Conservation (phyloP, 2,113 vertebrate species). For the Podarcis raffonei region DNA sequence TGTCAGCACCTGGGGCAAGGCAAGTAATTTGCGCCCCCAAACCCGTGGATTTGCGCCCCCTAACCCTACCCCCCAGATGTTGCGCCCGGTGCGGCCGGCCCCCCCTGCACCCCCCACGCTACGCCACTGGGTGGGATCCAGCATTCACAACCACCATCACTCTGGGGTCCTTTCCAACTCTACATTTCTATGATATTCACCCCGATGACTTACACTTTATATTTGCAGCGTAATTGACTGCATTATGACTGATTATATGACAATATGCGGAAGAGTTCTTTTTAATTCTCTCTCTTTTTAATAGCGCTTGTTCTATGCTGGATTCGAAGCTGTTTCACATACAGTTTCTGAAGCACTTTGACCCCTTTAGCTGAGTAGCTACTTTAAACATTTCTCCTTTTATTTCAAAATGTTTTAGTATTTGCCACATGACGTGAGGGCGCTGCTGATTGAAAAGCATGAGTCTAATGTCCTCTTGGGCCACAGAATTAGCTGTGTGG, state of each 20-base stretch:
- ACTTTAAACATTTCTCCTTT: neutral
- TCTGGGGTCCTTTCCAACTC: neutral
- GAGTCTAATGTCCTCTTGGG: no score
- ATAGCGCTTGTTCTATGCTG: neutral
- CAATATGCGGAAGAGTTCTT: neutral
- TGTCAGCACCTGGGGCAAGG: no score
- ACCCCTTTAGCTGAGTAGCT: neutral
- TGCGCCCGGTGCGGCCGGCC: no score
- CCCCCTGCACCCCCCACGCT: no score
- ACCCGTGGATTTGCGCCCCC: no score
- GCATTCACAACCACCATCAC: no score
- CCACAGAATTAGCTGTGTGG: no score
- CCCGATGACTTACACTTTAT: neutral
- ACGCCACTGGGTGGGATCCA: no score
- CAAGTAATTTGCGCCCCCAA: no score
- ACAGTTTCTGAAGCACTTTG: neutral
- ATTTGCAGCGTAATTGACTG: neutral
- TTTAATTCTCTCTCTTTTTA: neutral
- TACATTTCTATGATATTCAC: neutral
- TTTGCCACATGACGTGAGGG: neutral
- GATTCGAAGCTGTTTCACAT: neutral
- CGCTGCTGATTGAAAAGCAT: no score
- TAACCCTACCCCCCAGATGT: no score
- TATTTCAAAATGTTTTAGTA: neutral
- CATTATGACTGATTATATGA: neutral